Percentiles rank a stretch among this genome's conserved stretches.
Conservation (phyloP, 2,797 vertebrate genomes). For the Semotilus atromaculatus region DNA sequence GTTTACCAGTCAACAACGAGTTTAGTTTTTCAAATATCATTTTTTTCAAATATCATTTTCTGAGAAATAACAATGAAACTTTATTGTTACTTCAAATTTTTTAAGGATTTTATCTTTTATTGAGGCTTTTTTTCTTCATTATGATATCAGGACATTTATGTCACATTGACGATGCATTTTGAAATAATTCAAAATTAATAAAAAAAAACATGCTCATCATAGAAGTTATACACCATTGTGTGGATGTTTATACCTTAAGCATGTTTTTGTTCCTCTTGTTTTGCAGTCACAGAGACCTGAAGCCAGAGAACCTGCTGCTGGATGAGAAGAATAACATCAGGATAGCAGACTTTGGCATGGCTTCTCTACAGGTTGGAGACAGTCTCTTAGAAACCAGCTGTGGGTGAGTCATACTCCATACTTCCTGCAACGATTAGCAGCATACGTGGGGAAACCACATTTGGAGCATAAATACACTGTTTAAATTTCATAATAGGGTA, state of each 20-base stretch:
- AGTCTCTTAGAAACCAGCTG: constrained; percentile 93
- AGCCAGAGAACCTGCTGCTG: constrained; percentile 89
- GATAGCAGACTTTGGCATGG: constrained; percentile 91
- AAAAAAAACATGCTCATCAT: not conserved
- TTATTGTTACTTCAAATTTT: too few species aligned
- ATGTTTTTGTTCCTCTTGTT: constrained; percentile 17
- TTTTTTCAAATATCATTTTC: not conserved
- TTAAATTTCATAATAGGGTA: not conserved
- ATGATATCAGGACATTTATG: not conserved
- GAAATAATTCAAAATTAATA: not conserved
- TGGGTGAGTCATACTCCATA: constrained; percentile 77
- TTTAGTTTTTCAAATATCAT: not conserved
- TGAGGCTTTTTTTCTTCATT: not conserved
- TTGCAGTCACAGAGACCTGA: constrained; percentile 89
- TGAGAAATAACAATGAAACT: not conserved
- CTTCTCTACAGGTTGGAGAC: constrained; percentile 91
- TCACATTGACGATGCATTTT: not conserved
- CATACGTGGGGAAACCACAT: not conserved
- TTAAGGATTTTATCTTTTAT: too few species aligned
- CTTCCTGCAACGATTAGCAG: not conserved
- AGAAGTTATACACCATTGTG: not conserved
- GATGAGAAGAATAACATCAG: constrained; percentile 93
- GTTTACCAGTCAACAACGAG: not conserved
- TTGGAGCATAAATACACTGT: too few species aligned
- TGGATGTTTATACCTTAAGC: constrained; percentile 3